phyloP scores from a whole-genome alignment of 2,888 invertebrate species.

The Hirtodrosophila trivittata region DNA sequence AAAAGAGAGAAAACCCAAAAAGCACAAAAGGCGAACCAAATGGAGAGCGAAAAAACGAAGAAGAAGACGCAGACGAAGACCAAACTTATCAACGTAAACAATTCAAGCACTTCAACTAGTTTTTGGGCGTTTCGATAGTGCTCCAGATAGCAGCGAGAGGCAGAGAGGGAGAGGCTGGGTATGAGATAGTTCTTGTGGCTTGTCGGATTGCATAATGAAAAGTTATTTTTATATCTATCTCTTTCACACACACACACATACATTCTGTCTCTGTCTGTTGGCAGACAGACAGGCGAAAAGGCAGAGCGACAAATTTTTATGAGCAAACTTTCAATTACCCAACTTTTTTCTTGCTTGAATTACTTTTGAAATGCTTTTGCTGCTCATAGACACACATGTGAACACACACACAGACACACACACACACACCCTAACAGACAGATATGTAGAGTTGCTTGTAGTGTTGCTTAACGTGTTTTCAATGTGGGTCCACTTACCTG shows the following conservation, averaged over 20 bases:
- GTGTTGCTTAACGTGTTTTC: constrained; percentile 27
- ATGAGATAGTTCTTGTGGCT: constrained; percentile 31
- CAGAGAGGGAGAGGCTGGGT: background rate
- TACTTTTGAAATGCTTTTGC: constrained; percentile 71
- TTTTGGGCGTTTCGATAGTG: constrained; percentile 73
- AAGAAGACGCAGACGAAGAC: constrained; percentile 25
- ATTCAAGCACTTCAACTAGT: constrained; percentile 74
- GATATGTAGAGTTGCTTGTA: constrained; percentile 16
- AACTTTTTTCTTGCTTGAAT: constrained; percentile 77
- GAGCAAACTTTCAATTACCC: constrained; percentile 78
- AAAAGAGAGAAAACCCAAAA: constrained; percentile 2
- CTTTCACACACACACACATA: background rate
- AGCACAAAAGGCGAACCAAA: background rate
- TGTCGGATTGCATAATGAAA: constrained; percentile 58
- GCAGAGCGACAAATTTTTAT: constrained; percentile 76
- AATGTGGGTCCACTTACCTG: constrained; percentile 36
- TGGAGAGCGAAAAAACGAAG: constrained; percentile 7
- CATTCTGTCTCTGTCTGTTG: constrained; percentile 6
- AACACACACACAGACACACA: constrained; percentile 5
- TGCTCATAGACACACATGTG: constrained; percentile 21
- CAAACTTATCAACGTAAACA: constrained; percentile 76
- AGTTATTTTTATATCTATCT: constrained; percentile 2
- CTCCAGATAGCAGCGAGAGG: constrained; percentile 53
- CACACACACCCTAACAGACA: constrained; percentile 5
- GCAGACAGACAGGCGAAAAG: constrained; percentile 28